A percentile compares a stretch with the other conserved stretches of the same genome.
Conservation (phyloP, 23 tunicate species). For the Botrylloides violaceus region DNA sequence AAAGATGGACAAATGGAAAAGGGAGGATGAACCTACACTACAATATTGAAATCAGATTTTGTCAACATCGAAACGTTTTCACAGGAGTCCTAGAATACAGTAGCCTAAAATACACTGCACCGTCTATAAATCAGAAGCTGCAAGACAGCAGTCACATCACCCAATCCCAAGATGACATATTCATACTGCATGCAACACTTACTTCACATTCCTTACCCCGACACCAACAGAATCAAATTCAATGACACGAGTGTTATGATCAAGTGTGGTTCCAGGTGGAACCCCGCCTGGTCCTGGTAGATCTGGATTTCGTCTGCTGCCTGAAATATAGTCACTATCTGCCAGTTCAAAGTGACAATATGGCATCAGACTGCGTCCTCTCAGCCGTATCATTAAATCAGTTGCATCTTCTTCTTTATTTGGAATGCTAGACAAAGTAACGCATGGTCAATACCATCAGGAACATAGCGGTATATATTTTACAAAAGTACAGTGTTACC, state of each 20-base stretch:
- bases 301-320: slow-evolving; percentile 63
- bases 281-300: slow-evolving; percentile 75
- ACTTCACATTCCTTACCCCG: slow-evolving; percentile 40
- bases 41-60: no score
- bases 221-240: slow-evolving; percentile 82
- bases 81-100: no score
- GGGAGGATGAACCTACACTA: no score
- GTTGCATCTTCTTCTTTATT: slow-evolving; percentile 34
- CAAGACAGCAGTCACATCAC: no score
- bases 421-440: slow-evolving; percentile 34
- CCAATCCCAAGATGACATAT: no score
- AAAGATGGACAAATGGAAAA: no score
- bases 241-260: slow-evolving; percentile 79
- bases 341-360: slow-evolving; percentile 83
- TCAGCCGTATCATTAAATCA: slow-evolving; percentile 41
- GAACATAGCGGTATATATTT: no score
- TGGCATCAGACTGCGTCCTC: slow-evolving; percentile 88
- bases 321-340: slow-evolving; percentile 60
- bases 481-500: no score
- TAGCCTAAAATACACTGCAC: no score
- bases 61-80: no score
- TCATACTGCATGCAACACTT: slow-evolving; percentile 11
- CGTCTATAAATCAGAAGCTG: no score
- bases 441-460: background rate
- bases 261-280: slow-evolving; percentile 78